Percentiles rank a stretch among this genome's conserved stretches.
Evolutionary conservation across 1,140 invertebrate genomes (phyloP).

Genomic region (Drosophila nigromelanica): DNA sequence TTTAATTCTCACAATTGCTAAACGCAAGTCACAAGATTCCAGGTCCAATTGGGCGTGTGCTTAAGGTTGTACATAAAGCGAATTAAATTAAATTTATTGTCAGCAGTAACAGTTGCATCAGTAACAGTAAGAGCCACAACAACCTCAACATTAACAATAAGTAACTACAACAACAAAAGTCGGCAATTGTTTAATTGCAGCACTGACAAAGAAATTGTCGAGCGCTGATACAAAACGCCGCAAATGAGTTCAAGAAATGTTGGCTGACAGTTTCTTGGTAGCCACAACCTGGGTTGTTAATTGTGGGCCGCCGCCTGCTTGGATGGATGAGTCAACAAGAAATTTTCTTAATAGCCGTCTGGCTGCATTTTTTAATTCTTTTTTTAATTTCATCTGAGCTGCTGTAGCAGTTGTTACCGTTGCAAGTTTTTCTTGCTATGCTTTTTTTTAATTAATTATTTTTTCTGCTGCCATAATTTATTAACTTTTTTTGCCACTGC

Average conservation of each 20-base stretch:
- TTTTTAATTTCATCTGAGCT: constrained; percentile 12
- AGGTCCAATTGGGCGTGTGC: constrained; percentile 68
- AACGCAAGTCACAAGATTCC: constrained; percentile 73
- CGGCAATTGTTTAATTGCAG: constrained; percentile 76
- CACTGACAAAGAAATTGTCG: constrained; percentile 75
- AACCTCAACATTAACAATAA: constrained; percentile 35
- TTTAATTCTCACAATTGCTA: constrained; percentile 78
- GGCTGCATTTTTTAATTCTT: constrained; percentile 35
- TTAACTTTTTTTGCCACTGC: constrained; percentile 67
- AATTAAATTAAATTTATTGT: constrained; percentile 74
- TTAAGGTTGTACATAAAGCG: constrained; percentile 38
- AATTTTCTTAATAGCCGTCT: constrained; percentile 76
- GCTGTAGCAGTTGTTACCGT: constrained; percentile 61
- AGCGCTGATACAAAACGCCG: constrained; percentile 65
- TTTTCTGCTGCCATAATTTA: constrained; percentile 75
- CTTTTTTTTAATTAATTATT: constrained; percentile 77
- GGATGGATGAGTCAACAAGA: constrained; percentile 77
- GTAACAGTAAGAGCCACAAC: constrained; percentile 26
- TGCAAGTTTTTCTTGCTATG: constrained; percentile 61
- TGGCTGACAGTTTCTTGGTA: constrained; percentile 59
- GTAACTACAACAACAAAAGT: constrained; percentile 22
- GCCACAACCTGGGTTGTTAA: constrained; percentile 54
- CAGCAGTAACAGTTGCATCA: constrained; percentile 43
- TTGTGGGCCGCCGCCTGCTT: constrained; percentile 58
- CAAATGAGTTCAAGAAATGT: constrained; percentile 77